Evolutionary conservation across 1,140 invertebrate species (phyloP).

Genomic region (Dreissena rostriformis): DNA sequence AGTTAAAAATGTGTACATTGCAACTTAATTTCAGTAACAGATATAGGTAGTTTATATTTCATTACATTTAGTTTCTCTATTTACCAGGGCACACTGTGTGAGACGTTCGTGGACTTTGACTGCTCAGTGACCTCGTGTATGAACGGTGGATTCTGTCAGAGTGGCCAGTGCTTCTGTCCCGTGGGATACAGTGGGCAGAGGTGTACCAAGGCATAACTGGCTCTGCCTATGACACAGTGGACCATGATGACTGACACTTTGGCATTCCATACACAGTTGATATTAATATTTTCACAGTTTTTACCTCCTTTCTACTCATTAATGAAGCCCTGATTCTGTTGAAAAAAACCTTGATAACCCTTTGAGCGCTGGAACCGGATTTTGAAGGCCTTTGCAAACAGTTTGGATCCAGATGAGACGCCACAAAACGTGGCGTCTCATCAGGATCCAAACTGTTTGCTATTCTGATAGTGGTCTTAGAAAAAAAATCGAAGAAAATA

Average conservation of each 20-base stretch:
- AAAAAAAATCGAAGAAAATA: no score
- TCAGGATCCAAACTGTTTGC: no score
- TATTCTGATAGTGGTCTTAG: no score
- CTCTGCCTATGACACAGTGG: no score
- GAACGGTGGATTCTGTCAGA: constrained; percentile 46
- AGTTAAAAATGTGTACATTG: neutral
- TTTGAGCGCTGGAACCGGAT: no score
- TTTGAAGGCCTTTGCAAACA: no score
- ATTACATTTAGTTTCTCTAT: neutral
- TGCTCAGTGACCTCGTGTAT: constrained; percentile 29
- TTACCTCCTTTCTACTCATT: neutral
- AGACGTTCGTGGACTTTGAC: constrained; percentile 30
- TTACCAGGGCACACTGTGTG: constrained; percentile 36
- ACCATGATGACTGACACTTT: no score
- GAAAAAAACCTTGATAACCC: no score
- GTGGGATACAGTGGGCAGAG: constrained; percentile 13
- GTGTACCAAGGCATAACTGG: neutral
- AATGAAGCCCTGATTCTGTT: no score
- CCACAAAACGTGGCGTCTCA: no score
- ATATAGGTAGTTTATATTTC: neutral
- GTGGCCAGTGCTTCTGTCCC: constrained; percentile 27
- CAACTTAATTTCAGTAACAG: neutral
- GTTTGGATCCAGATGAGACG: no score
- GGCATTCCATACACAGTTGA: neutral
- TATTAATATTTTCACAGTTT: neutral